A percentile compares a stretch with the other conserved stretches of the same genome.
Conservation (phyloP, 2,888 invertebrate genomes). For the Pheosia gnoma region DNA sequence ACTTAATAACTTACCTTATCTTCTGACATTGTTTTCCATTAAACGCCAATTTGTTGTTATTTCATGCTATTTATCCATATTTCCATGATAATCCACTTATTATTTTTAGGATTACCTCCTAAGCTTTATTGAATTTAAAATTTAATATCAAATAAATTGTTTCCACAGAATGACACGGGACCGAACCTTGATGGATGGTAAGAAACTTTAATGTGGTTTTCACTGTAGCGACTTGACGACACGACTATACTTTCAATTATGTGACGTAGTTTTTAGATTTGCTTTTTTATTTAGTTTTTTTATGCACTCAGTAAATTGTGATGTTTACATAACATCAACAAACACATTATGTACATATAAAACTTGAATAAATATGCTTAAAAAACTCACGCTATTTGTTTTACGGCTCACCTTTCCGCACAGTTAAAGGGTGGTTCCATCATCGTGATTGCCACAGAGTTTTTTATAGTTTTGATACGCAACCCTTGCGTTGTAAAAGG, state of each 20-base stretch:
- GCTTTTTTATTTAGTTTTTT: slow-evolving; percentile 28
- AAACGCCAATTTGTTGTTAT: no score
- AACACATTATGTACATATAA: slow-evolving; percentile 58
- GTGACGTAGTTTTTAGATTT: slow-evolving; percentile 13
- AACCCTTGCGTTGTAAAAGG: slow-evolving; percentile 23
- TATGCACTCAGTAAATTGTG: slow-evolving; percentile 46
- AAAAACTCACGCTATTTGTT: slow-evolving; percentile 66
- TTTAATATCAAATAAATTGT: slow-evolving; percentile 14
- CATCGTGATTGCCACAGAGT: slow-evolving; percentile 33
- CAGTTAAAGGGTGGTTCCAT: slow-evolving; percentile 38
- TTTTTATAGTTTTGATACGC: slow-evolving; percentile 37
- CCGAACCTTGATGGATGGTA: slow-evolving; percentile 36
- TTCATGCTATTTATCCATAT: no score
- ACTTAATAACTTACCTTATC: no score
- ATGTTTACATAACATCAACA: slow-evolving; percentile 52
- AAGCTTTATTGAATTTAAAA: neutral
- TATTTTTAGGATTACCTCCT: neutral
- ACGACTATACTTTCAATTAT: slow-evolving; percentile 15
- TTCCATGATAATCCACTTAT: no score
- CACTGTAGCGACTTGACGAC: slow-evolving; percentile 32
- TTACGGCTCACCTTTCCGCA: slow-evolving; percentile 61
- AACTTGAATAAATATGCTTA: slow-evolving; percentile 67
- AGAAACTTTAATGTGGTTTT: slow-evolving; percentile 36
- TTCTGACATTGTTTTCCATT: no score
- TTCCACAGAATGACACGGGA: slow-evolving; percentile 33